Evolutionary conservation across 64 coral and sea anemone genomes (phyloP).

Genomic region (Anthopleura sola): DNA sequence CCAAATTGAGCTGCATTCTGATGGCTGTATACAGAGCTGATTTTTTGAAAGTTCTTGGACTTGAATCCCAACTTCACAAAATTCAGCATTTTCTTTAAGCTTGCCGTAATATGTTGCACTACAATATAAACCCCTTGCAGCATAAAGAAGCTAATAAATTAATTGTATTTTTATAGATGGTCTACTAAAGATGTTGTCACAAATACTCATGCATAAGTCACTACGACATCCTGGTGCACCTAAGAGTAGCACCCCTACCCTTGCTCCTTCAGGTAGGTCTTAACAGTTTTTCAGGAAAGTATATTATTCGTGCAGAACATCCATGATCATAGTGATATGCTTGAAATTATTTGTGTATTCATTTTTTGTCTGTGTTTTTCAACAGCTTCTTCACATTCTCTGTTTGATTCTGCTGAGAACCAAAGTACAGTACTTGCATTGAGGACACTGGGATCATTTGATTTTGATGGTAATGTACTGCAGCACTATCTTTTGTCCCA

Average conservation of each 20-base stretch:
- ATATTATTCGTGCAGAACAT: no score
- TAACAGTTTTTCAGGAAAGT: no score
- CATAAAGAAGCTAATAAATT: no score
- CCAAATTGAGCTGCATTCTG: not conserved
- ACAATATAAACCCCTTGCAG: no score
- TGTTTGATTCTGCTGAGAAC: slow-evolving; percentile 70
- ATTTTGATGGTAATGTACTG: slow-evolving; percentile 79
- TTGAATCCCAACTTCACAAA: not conserved
- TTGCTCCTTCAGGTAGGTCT: slow-evolving; percentile 72
- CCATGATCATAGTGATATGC: no score
- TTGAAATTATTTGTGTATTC: no score
- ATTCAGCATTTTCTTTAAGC: not conserved
- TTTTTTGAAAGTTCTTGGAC: no score
- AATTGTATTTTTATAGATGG: slow-evolving; percentile 55
- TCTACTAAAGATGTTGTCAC: slow-evolving; percentile 85
- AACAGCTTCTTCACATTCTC: slow-evolving; percentile 75
- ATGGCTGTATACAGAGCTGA: no score
- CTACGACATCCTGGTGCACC: slow-evolving; percentile 75
- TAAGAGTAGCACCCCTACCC: slow-evolving; percentile 57
- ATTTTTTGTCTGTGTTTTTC: not conserved
- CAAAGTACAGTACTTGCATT: slow-evolving; percentile 86
- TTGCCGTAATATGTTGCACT: no score
- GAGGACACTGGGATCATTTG: slow-evolving; percentile 93
- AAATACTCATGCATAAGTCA: slow-evolving; percentile 81
- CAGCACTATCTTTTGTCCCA: no score